Conservation (phyloP, 2,797 vertebrate species). For the Poecilia wingei region DNA sequence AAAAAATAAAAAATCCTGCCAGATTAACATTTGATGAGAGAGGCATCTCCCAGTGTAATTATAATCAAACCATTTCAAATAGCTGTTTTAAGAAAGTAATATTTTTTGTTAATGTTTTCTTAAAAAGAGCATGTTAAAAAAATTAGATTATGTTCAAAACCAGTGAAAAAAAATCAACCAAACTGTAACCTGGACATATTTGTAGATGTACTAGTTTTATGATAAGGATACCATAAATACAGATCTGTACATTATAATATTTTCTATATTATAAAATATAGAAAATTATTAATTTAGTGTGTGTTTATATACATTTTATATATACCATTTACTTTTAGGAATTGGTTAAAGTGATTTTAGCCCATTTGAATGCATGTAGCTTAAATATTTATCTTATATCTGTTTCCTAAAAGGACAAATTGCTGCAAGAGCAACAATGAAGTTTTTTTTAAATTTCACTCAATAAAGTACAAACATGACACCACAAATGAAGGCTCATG, state of each 20-base stretch:
- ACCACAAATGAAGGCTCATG: constrained; percentile 23
- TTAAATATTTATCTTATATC: constrained; percentile 1
- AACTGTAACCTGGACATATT: not conserved
- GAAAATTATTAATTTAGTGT: not conserved
- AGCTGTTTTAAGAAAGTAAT: no score
- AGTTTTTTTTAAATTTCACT: not conserved
- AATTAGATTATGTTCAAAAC: no score
- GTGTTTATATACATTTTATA: not conserved
- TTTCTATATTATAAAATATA: no score
- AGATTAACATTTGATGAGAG: not conserved
- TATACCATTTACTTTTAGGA: not conserved
- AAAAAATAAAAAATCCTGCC: no score
- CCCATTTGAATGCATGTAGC: constrained; percentile 4
- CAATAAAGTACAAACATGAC: constrained; percentile 15
- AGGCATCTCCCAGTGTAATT: not conserved
- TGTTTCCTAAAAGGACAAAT: not conserved
- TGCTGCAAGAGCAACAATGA: not conserved
- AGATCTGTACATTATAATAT: no score
- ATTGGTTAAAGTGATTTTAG: not conserved
- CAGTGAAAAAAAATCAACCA: no score
- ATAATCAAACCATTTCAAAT: no score
- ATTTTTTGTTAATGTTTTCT: no score
- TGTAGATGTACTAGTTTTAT: not conserved
- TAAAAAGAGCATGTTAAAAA: no score
- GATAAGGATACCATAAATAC: not conserved